phyloP scores from a whole-genome alignment of 1,140 invertebrate species.

The Neomicropteryx cornuta region DNA sequence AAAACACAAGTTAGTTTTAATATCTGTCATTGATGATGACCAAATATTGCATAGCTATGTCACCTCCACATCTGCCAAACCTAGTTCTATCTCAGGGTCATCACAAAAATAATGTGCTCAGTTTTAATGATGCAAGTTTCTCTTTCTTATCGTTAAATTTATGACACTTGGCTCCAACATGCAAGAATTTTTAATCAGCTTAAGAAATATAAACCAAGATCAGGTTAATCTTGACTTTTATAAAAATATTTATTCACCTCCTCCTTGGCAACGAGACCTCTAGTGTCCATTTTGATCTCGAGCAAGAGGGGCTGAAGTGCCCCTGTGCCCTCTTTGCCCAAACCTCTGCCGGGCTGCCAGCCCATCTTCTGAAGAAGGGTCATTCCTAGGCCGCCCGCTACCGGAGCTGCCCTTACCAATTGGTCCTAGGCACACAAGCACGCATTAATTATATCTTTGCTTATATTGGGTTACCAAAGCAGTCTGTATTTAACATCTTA shows the following conservation, averaged over 20 bases:
- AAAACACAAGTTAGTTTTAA: no score
- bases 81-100: no score
- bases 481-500: not conserved
- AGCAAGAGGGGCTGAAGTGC: conserved; percentile 76
- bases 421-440: conserved; percentile 58
- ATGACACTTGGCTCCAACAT: not conserved
- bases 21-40: no score
- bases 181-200: not conserved
- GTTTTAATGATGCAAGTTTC: no score
- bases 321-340: conserved; percentile 91
- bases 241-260: conserved; percentile 31
- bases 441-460: not conserved
- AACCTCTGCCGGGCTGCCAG: conserved; percentile 89
- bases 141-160: not conserved
- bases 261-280: conserved; percentile 66
- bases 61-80: no score
- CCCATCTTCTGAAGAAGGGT: conserved; percentile 95
- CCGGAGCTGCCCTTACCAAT: conserved; percentile 69
- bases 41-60: no score
- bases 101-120: no score
- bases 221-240: no score
- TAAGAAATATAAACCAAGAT: no score
- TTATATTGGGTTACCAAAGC: not conserved
- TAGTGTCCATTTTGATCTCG: conserved; percentile 90
- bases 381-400: conserved; percentile 91